Base-by-base conservation (phyloP, 2,113 vertebrate genomes). In the Dicrurus megarhynchus region DNA sequence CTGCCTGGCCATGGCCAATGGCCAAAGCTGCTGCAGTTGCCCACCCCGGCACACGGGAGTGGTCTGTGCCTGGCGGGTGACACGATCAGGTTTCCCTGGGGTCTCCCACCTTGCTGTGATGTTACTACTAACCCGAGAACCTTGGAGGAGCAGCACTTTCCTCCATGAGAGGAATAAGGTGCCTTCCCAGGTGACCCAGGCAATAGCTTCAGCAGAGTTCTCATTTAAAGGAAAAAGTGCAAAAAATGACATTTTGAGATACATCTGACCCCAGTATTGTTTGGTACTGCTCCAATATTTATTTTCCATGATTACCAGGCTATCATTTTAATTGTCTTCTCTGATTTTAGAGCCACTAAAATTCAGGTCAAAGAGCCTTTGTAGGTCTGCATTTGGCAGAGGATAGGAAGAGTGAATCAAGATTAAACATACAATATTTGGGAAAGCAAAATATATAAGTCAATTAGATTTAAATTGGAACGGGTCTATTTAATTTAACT, bases 101-200 rank as follows among this genome's bases (percentile, higher is more conserved):
- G 26, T 22, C 15, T 56, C 35, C 17, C 23, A 42, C 11, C 4
- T 26, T 35, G 37, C 33, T 2, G 0, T 22, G 16, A 8, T 63
- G 24, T 19, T 17, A 28, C 18, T 19, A 13, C 15, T 68, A 0
- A 5, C 12, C 3, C 0, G 0, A 83, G 30, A 33, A 16, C 30
- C 17, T 32, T 19, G 37, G n/a, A 70, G 41, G 35, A 75, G 50
- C 18, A 60, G 32, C 10, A 13, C 13, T n/a, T 78, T 52, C 26
- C 17, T n/a, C 14, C 19, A 8, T 1, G 5, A 42, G 16, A 80
- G 12, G 28, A 71, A 50, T 39, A 50, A 52, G 14, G 12, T 26
- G 14, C 18, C 14, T 44, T 57, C 2, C 1, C 12, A 6, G 0
- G 0, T 55, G 26, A 16, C 9, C 11, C 22, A 21, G 23, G 24